Evolutionary conservation across 1,140 invertebrate species (phyloP).

Genomic region (Rhynchophorus ferrugineus): DNA sequence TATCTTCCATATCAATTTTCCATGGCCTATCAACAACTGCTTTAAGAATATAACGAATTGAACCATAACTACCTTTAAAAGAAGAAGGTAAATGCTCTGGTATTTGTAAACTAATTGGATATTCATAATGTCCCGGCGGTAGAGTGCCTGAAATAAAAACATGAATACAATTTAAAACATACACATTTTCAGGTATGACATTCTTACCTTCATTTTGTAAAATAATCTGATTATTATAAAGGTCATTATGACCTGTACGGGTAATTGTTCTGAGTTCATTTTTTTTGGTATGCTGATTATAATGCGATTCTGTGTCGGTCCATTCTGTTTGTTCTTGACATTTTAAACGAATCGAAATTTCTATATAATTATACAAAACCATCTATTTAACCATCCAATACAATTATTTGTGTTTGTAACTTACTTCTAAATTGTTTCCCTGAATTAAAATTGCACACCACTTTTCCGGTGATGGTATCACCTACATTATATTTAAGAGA

Average conservation of each 20-base stretch:
- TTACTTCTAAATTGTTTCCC: neutral
- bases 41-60: neutral
- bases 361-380: neutral
- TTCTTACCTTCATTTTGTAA: too few species aligned
- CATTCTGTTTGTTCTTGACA: conserved; percentile 14
- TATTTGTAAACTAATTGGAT: neutral
- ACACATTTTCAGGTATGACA: too few species aligned
- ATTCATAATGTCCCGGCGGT: neutral
- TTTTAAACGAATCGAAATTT: conserved; percentile 4
- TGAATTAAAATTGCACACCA: neutral
- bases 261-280: neutral
- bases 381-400: neutral
- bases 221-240: conserved; percentile 7
- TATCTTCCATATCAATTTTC: neutral
- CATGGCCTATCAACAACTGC: neutral
- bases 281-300: conserved; percentile 1
- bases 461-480: neutral
- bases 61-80: neutral
- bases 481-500: neutral
- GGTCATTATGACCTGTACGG: too few species aligned
- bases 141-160: neutral
- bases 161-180: neutral
- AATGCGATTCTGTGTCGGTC: conserved; percentile 12
- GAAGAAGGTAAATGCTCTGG: neutral
- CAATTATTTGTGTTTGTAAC: neutral